Percentiles rank a stretch among this genome's conserved stretches.
Evolutionary conservation across 2,888 invertebrate genomes (phyloP).

Genomic region (Leucoma salicis): DNA sequence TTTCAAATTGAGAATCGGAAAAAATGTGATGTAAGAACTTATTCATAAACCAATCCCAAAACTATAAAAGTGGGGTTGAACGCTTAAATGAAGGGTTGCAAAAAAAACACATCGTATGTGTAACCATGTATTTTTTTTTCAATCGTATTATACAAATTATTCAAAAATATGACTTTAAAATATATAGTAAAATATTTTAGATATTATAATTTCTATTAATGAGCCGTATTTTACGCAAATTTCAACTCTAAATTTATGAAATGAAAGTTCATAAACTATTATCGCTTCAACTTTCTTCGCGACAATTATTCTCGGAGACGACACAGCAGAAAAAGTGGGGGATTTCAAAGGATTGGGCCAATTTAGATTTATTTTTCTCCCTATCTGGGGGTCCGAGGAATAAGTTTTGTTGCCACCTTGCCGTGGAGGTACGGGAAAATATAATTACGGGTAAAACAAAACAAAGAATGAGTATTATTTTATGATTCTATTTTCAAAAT

Average conservation of each 20-base stretch:
- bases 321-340: conserved; percentile 74
- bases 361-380: conserved; percentile 81
- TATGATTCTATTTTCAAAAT: too few species aligned
- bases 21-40: too few species aligned
- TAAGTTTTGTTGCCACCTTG: conserved; percentile 68
- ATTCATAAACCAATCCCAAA: too few species aligned
- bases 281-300: conserved; percentile 63
- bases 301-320: conserved; percentile 76
- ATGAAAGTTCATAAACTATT: conserved; percentile 31
- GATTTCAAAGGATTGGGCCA: conserved; percentile 76
- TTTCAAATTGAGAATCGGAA: too few species aligned
- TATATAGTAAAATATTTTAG: conserved; percentile 48
- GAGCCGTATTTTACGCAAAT: conserved; percentile 11
- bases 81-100: too few species aligned
- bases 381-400: conserved; percentile 50
- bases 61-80: too few species aligned
- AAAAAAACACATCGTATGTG: too few species aligned
- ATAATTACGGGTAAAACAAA: too few species aligned
- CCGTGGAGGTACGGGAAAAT: conserved; percentile 22
- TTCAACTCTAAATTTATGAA: conserved; percentile 8
- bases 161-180: conserved; percentile 39
- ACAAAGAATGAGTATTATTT: too few species aligned
- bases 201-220: conserved; percentile 56
- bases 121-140: too few species aligned
- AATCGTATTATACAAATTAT: conserved; percentile 2